A percentile compares a stretch with the other conserved stretches of the same genome.
Evolutionary conservation across 2,113 vertebrate species (phyloP).

Genomic region (Cyanoliseus patagonus): DNA sequence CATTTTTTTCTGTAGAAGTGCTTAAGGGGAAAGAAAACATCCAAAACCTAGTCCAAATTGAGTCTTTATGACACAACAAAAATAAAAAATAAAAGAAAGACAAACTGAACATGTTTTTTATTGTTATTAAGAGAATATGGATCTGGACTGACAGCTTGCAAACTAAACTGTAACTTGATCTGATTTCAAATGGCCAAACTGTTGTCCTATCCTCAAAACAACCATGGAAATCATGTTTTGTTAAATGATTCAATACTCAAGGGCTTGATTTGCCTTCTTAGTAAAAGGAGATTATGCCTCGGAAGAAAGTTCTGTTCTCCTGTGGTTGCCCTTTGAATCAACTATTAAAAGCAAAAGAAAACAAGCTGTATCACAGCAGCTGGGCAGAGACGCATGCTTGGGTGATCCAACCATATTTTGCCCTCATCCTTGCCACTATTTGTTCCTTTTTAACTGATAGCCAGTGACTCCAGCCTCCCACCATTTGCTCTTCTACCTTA

Average conservation of each 20-base stretch:
- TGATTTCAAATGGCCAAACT: slow-evolving; percentile 32
- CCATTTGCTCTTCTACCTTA: neutral
- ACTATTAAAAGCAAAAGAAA: neutral
- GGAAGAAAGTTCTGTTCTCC: neutral
- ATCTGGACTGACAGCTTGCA: slow-evolving; percentile 50
- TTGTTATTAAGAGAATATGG: slow-evolving; percentile 39
- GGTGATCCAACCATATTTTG: neutral
- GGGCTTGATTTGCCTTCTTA: neutral
- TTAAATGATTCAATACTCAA: neutral
- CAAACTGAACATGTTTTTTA: slow-evolving; percentile 44
- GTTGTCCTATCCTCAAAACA: neutral
- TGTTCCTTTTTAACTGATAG: neutral
- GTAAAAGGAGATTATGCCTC: neutral
- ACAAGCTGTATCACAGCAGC: neutral
- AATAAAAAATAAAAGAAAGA: slow-evolving; percentile 33
- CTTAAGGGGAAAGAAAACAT: slow-evolving; percentile 44
- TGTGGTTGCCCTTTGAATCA: neutral
- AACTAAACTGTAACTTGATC: slow-evolving; percentile 11
- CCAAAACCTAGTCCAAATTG: slow-evolving; percentile 22
- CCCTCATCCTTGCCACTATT: neutral
- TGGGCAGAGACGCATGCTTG: fast-evolving
- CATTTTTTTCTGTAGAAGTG: neutral
- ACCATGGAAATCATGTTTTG: neutral
- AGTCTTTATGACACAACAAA: slow-evolving; percentile 24
- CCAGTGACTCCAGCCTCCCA: neutral